A percentile compares a stretch with the other conserved stretches of the same genome.
phyloP scores from a whole-genome alignment of 2,113 vertebrate genomes.

The Physeter macrocephalus region DNA sequence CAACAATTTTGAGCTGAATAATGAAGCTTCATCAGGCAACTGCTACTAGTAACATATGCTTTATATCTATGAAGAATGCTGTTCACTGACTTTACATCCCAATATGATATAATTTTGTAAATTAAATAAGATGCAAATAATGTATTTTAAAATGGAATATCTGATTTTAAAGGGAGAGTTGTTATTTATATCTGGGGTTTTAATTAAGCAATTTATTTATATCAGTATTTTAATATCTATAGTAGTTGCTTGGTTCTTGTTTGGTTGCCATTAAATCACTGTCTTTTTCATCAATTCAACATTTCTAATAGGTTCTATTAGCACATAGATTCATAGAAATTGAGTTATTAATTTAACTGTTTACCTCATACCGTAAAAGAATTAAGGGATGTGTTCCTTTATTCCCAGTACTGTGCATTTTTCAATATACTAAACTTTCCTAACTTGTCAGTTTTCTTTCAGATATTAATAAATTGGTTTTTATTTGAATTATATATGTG shows the following conservation, averaged over 20 bases:
- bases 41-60: conserved; percentile 36
- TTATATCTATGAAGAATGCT: conserved; percentile 11
- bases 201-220: neutral
- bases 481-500: neutral
- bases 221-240: neutral
- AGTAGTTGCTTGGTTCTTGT: neutral
- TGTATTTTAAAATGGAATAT: neutral
- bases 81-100: neutral
- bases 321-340: neutral
- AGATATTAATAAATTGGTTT: neutral
- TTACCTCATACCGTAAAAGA: neutral
- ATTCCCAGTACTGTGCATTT: neutral
- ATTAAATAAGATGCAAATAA: conserved; percentile 42
- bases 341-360: neutral
- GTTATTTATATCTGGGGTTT: neutral
- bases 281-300: neutral
- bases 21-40: conserved; percentile 51
- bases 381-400: neutral
- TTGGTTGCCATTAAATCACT: neutral
- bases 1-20: conserved; percentile 45
- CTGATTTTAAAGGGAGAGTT: neutral
- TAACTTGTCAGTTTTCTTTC: neutral
- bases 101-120: neutral
- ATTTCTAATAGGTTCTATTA: neutral
- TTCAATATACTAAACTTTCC: neutral